Evolutionary conservation across 2,113 vertebrate genomes (phyloP).

Genomic region (Cyprinodon tularosa): DNA sequence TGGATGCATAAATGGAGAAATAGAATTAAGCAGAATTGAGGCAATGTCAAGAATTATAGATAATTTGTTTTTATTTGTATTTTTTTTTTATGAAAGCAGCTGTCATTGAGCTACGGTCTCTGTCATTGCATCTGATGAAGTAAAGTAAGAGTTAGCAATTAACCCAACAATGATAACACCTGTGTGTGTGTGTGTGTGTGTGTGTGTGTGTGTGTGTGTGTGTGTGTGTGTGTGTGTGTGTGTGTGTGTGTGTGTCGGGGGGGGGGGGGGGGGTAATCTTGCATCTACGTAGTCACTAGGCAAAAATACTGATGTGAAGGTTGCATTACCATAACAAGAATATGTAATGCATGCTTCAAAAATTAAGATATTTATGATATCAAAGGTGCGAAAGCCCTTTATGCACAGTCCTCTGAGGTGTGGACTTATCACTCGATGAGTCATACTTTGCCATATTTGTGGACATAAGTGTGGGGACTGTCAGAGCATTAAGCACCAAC

Average conservation of each 20-base stretch:
- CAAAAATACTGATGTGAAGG: not conserved
- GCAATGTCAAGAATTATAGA: not conserved
- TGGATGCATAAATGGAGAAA: no score
- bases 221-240: no score
- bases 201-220: no score
- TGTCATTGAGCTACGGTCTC: no score
- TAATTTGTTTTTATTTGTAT: no score
- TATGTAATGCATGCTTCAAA: not conserved
- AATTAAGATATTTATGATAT: not conserved
- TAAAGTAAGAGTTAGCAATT: not conserved
- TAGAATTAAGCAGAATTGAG: not conserved
- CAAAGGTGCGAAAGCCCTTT: slow-evolving; percentile 7
- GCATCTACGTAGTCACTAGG: not conserved
- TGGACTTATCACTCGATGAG: slow-evolving; percentile 10
- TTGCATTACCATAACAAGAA: not conserved
- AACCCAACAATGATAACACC: no score
- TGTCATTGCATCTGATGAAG: not conserved
- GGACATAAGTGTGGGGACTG: slow-evolving; percentile 2
- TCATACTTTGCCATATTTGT: slow-evolving; percentile 21
- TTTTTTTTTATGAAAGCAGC: not conserved
- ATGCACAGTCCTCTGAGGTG: slow-evolving; percentile 1
- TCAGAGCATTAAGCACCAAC: not conserved
- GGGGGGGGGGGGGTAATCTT: not conserved
- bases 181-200: no score
- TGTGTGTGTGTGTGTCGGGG: no score